phyloP scores from a whole-genome alignment of 2,113 vertebrate species.

The Martes martes region DNA sequence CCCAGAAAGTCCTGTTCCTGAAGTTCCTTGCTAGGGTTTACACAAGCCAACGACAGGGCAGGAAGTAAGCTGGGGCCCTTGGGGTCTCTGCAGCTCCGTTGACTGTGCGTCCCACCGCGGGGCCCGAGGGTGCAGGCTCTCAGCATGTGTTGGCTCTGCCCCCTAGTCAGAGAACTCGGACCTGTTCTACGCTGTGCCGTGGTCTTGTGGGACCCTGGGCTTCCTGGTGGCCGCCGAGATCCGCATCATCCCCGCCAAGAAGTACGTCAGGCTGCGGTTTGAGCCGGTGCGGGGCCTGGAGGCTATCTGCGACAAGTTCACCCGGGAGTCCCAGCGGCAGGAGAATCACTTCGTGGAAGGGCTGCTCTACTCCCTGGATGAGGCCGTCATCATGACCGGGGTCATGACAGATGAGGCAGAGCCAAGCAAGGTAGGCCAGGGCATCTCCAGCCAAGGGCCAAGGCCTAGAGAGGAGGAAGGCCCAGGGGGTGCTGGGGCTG shows the following conservation, averaged over 20 bases:
- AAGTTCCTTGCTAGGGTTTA: not conserved
- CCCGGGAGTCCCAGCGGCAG: conserved; percentile 87
- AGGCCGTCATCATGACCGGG: conserved; percentile 97
- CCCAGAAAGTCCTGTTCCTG: not conserved
- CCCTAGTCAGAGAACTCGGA: conserved; percentile 95
- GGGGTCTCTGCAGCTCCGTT: not conserved
- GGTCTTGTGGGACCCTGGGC: conserved; percentile 98
- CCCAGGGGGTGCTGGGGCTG: rapidly evolving
- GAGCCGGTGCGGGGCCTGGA: conserved; percentile 91
- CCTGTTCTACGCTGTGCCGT: conserved; percentile 97
- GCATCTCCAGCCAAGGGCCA: rapidly evolving
- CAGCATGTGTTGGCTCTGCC: not conserved
- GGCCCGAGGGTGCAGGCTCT: not conserved
- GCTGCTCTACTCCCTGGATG: conserved; percentile 90
- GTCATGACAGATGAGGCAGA: conserved; percentile 91
- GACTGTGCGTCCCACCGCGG: rapidly evolving
- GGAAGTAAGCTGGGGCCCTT: not conserved
- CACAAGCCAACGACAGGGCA: not conserved
- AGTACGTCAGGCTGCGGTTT: conserved; percentile 91
- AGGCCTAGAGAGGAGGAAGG: not conserved
- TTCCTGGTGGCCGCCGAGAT: conserved; percentile 98
- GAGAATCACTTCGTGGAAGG: conserved; percentile 96
- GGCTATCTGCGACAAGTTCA: conserved; percentile 91
- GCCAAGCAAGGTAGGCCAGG: conserved; percentile 86
- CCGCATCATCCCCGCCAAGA: conserved; percentile 92